Conservation (phyloP, 2,113 vertebrate species). For the Nettapus auritus region DNA sequence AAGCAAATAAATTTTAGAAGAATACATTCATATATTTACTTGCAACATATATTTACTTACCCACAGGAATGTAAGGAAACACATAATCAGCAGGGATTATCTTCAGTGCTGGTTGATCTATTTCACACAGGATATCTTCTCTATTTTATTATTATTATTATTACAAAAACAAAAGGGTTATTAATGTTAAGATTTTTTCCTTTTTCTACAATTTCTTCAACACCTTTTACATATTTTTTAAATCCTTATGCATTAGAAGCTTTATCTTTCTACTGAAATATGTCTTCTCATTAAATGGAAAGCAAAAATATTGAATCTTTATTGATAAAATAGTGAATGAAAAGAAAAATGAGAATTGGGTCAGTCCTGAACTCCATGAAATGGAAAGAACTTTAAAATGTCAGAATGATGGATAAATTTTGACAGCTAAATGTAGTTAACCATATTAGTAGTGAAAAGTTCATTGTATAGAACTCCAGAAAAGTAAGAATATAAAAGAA, state of each 20-base stretch:
- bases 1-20: neutral
- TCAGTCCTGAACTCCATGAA: neutral
- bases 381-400: neutral
- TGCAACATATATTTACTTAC: no score
- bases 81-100: neutral
- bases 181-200: neutral
- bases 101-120: neutral
- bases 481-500: neutral
- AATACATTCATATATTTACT: neutral
- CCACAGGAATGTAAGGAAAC: neutral
- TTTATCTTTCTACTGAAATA: neutral
- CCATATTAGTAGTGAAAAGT: conserved; percentile 16
- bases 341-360: neutral
- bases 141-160: neutral
- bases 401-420: neutral
- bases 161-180: neutral
- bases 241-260: neutral
- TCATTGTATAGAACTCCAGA: neutral
- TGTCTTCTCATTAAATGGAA: neutral
- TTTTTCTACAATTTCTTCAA: neutral
- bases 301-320: neutral
- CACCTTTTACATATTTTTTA: neutral
- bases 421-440: conserved; percentile 12
- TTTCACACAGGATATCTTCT: neutral
- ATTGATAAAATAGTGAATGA: neutral